A percentile compares a stretch with the other conserved stretches of the same genome.
Conservation (phyloP, 2,113 vertebrate genomes). For the Hippolais icterina region DNA sequence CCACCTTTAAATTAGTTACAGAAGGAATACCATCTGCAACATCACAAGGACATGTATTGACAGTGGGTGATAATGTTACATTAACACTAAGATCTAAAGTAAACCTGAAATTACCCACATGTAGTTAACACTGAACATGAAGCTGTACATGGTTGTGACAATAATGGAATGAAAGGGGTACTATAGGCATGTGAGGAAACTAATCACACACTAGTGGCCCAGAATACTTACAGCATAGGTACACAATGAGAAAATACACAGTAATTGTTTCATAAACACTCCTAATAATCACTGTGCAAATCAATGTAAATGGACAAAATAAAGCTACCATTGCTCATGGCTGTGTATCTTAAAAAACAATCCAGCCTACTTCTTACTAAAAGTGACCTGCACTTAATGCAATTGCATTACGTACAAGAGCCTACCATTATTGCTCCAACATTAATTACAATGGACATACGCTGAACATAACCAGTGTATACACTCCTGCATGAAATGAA, state of each 20-base stretch:
- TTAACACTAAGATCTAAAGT: background rate
- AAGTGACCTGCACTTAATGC: background rate
- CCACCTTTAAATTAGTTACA: background rate
- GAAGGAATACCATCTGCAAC: background rate
- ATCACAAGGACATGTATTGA: background rate
- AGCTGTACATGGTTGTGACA: background rate
- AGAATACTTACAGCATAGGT: background rate
- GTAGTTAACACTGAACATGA: background rate
- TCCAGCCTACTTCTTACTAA: background rate
- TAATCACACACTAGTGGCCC: no score
- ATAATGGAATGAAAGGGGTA: background rate
- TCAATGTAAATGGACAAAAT: background rate
- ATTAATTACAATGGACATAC: background rate
- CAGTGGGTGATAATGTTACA: background rate
- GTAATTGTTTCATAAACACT: background rate
- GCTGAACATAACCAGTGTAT: background rate
- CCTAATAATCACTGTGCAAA: background rate
- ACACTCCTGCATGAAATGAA: background rate
- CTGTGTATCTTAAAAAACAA: background rate
- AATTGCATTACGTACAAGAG: background rate
- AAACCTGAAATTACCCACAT: background rate
- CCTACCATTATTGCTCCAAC: background rate
- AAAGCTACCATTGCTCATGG: background rate
- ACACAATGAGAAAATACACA: background rate
- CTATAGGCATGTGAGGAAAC: background rate